Base-by-base conservation (phyloP, 2,888 invertebrate species). In the Euzophera pinguis region DNA sequence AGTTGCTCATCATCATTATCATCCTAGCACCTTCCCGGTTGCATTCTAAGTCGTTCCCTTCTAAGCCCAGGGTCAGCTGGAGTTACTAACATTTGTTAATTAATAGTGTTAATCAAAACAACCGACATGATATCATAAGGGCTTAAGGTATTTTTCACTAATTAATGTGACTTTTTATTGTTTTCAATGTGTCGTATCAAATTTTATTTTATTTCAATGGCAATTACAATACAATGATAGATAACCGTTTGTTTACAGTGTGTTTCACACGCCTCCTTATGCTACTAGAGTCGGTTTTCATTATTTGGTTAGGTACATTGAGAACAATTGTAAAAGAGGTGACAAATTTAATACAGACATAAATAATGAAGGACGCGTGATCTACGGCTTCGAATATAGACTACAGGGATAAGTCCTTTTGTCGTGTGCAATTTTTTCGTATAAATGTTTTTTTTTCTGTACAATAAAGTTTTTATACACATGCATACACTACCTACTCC, bases 191-290 rank as follows among this genome's bases (percentile, higher is more conserved):
- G n/a, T n/a, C n/a, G 3, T 43, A 12, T 42, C 42, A 22, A 42
- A 27, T 42, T 42, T 42, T 42, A 42, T 42, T 27, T 42, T 12
- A 29, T 3, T 43, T 43, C 13, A 43, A 43, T 43, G 43, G 43
- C 43, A 29, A 43, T 29, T 29, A 43, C 9, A 43, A 43, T 43
- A 13, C 7, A 27, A 29, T 43, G 29, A 29, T 7, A 43, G 43
- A 43, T 43, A 43, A 29, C 43, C 12, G 43, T 43, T 22, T 43
- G 8, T 43, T 13, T 38, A 13, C 13, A 13, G 9, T 2, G 7
- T 13, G 9, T n/a, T 43, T 43, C 43, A 4, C 43, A 43, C 43
- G 14, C 43, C n/a, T n/a, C n/a, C n/a, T n/a, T 27, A 29, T 5
- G 22, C 22, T 3, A 5, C 29, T 13, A 1, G 29, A 13, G 29